Evolutionary conservation across 2,113 vertebrate genomes (phyloP).

Genomic region (Carassius auratus): DNA sequence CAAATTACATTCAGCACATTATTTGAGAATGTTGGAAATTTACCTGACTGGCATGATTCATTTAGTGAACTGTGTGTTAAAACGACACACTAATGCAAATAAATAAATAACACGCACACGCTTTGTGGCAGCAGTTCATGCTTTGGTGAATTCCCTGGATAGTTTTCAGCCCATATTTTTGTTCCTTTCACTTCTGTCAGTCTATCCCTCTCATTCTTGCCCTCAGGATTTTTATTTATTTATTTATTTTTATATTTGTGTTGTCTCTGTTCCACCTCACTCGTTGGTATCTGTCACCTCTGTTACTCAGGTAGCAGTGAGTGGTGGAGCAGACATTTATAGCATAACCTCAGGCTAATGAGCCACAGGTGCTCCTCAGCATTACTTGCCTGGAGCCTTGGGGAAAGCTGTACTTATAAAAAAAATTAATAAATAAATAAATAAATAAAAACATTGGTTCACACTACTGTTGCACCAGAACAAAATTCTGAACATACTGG

Average conservation of each 20-base stretch:
- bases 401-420: conserved; percentile 6
- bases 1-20: background rate
- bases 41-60: background rate
- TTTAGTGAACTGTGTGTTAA: background rate
- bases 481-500: background rate
- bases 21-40: background rate
- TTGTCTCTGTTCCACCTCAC: background rate
- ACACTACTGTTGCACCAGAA: background rate
- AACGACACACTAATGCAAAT: background rate
- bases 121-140: background rate
- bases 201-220: background rate
- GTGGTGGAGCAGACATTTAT: conserved; percentile 28
- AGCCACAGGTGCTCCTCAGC: conserved; percentile 41
- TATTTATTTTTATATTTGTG: background rate
- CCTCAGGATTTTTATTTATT: background rate
- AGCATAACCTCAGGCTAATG: conserved; percentile 43
- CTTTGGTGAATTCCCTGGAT: background rate
- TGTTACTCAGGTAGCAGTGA: conserved; percentile 44
- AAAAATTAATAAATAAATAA: background rate
- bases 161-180: background rate
- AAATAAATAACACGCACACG: background rate
- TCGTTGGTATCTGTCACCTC: conserved; percentile 19
- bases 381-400: background rate
- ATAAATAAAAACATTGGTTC: background rate
- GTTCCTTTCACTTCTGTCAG: background rate